phyloP scores from a whole-genome alignment of 2,113 vertebrate genomes.

The Zosterops pallidus region DNA sequence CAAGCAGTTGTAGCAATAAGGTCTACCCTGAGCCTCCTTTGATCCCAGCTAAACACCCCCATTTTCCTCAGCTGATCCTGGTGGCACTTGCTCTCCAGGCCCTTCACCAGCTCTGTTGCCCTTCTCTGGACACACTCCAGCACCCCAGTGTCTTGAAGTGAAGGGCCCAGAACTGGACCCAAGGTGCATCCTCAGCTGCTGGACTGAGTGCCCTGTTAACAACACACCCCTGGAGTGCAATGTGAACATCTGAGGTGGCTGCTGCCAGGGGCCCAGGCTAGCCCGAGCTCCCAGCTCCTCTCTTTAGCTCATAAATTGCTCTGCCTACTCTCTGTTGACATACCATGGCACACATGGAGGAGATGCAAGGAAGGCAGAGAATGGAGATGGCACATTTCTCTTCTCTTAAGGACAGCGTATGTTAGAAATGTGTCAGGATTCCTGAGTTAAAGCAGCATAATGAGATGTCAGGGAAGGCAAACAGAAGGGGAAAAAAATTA shows the following conservation, averaged over 20 bases:
- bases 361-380: neutral
- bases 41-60: neutral
- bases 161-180: neutral
- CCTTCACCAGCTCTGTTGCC: neutral
- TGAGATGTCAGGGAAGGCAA: neutral
- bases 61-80: neutral
- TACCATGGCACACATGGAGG: neutral
- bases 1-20: neutral
- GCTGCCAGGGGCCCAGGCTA: neutral
- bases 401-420: neutral
- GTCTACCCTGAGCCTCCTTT: neutral
- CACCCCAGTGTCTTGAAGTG: neutral
- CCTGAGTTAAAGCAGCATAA: neutral
- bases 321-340: neutral
- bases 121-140: neutral
- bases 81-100: neutral
- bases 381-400: neutral
- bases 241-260: neutral
- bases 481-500: neutral
- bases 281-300: rapidly evolving
- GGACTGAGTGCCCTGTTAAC: neutral
- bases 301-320: neutral
- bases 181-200: neutral
- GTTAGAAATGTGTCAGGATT: neutral
- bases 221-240: rapidly evolving